A percentile compares a stretch with the other conserved stretches of the same genome.
Conservation (phyloP, 1,140 invertebrate genomes). For the Radopholus similis region DNA sequence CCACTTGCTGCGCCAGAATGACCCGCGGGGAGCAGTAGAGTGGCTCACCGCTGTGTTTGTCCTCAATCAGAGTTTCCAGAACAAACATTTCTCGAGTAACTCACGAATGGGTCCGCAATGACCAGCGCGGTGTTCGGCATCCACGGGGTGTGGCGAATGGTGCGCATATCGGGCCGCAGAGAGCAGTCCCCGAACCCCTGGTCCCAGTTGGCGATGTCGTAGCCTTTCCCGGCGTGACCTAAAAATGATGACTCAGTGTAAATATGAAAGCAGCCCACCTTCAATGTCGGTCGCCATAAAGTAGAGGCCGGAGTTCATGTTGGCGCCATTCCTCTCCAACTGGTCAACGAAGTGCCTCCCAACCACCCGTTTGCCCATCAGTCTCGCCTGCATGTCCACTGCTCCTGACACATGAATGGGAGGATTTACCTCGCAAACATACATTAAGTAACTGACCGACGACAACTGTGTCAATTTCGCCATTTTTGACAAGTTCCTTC, state of each 20-base stretch:
- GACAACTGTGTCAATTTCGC: slow-evolving; percentile 11
- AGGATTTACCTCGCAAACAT: background rate
- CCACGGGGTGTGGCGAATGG: slow-evolving; percentile 7
- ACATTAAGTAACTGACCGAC: background rate
- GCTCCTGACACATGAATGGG: background rate
- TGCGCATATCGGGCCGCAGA: background rate
- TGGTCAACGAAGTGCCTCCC: background rate
- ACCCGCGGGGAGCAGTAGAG: background rate
- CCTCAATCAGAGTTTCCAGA: background rate
- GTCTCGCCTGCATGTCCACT: slow-evolving; percentile 7
- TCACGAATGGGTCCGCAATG: background rate
- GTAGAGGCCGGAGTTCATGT: background rate
- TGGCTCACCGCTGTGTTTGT: background rate
- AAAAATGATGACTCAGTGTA: background rate
- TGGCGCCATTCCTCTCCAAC: slow-evolving; percentile 1
- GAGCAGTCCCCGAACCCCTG: background rate
- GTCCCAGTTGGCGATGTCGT: background rate
- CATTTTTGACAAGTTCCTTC: background rate
- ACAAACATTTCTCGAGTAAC: background rate
- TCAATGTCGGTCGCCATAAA: background rate
- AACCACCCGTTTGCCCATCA: slow-evolving; percentile 6
- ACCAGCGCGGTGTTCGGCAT: background rate
- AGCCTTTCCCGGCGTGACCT: background rate
- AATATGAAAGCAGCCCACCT: background rate
- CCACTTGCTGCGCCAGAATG: background rate